phyloP scores from a whole-genome alignment of 2,113 vertebrate genomes.

The Crotalus helleri region DNA sequence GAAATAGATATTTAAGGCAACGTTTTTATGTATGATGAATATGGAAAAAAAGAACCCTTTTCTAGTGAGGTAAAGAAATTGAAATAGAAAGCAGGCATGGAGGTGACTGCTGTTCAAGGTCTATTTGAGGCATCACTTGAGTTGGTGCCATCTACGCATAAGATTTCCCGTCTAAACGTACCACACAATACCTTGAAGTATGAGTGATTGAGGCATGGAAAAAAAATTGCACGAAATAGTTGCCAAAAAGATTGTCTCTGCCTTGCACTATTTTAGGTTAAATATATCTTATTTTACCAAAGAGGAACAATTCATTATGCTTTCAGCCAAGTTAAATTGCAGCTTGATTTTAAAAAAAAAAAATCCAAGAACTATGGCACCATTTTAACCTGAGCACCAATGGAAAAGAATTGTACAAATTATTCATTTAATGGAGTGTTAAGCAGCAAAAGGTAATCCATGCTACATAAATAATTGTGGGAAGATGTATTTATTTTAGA shows the following conservation, averaged over 20 bases:
- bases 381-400: background rate
- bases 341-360: background rate
- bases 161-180: background rate
- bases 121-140: background rate
- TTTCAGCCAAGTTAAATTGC: background rate
- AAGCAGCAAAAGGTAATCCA: background rate
- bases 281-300: background rate
- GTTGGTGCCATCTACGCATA: background rate
- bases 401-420: background rate
- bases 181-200: background rate
- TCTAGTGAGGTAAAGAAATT: background rate
- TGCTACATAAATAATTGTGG: background rate
- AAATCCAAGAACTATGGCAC: background rate
- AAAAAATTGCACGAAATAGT: background rate
- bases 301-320: background rate
- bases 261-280: background rate
- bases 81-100: background rate
- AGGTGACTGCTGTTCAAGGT: background rate
- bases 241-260: background rate
- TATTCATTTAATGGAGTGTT: background rate
- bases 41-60: background rate
- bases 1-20: rapidly evolving
- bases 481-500: background rate
- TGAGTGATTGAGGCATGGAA: background rate
- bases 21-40: background rate